Evolutionary conservation across 2,888 invertebrate species (phyloP).

Genomic region (Vannuccia rotundouncinata): DNA sequence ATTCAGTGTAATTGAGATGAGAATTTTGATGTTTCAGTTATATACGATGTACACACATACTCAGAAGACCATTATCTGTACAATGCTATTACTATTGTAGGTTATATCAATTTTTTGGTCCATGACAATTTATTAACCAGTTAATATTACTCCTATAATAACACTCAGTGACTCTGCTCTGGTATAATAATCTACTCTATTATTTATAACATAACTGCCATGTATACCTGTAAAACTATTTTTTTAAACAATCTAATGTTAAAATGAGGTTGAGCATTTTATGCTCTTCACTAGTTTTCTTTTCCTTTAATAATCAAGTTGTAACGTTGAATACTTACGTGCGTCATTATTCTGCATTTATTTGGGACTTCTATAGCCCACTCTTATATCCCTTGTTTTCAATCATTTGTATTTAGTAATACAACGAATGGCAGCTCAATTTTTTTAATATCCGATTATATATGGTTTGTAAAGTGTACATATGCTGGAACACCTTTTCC

Average conservation of each 20-base stretch:
- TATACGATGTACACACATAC: background rate
- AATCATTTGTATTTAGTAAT: background rate
- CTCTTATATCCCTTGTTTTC: background rate
- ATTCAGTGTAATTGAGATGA: background rate
- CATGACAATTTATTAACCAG: too few species aligned
- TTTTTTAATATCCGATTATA: background rate
- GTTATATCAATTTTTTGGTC: background rate
- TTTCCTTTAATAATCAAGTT: background rate
- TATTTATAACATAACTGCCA: too few species aligned
- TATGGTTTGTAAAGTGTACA: background rate
- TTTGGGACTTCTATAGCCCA: background rate
- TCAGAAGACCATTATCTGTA: background rate
- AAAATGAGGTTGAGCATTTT: too few species aligned
- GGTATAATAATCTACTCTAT: too few species aligned
- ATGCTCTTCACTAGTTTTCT: too few species aligned
- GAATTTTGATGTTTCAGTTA: background rate
- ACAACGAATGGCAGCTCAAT: conserved; percentile 3
- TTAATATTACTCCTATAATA: too few species aligned
- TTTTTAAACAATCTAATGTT: too few species aligned
- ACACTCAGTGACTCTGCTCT: too few species aligned
- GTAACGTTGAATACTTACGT: background rate
- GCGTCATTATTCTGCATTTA: background rate
- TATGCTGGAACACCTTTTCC: background rate
- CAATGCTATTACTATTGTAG: background rate
- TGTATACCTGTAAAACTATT: background rate